Conservation (phyloP, 2,113 vertebrate genomes). For the Arenaria interpres region DNA sequence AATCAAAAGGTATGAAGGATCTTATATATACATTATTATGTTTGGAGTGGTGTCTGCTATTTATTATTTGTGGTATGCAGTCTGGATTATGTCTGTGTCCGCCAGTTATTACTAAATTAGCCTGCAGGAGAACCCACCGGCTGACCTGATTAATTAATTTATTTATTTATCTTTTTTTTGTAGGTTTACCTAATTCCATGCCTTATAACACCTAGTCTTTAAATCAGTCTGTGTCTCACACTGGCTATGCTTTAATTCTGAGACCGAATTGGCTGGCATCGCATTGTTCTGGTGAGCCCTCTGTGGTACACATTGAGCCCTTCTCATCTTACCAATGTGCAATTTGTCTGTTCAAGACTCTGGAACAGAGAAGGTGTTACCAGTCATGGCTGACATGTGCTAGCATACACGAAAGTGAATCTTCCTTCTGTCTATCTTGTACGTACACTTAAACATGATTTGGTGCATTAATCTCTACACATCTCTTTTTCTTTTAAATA, state of each 20-base stretch:
- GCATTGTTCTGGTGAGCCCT: accelerated
- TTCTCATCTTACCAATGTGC: neutral
- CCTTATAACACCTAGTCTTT: neutral
- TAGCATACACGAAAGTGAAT: neutral
- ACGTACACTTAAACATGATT: neutral
- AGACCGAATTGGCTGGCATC: neutral
- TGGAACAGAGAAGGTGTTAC: neutral
- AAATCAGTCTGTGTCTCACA: neutral
- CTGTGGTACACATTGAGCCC: neutral
- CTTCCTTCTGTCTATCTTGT: neutral
- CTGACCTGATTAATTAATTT: neutral
- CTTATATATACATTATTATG: too few relatives aligned
- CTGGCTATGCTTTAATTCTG: neutral
- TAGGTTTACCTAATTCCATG: neutral
- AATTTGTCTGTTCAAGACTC: neutral
- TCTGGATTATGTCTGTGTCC: neutral
- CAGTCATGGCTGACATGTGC: neutral
- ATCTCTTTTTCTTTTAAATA: neutral
- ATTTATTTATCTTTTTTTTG: neutral
- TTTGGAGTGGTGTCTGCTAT: neutral
- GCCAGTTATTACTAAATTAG: neutral
- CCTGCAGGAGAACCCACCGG: neutral
- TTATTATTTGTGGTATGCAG: neutral
- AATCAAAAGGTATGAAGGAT: neutral
- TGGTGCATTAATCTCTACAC: neutral